Evolutionary conservation across 2,797 vertebrate species (phyloP).

Genomic region (Liparis tanakae): DNA sequence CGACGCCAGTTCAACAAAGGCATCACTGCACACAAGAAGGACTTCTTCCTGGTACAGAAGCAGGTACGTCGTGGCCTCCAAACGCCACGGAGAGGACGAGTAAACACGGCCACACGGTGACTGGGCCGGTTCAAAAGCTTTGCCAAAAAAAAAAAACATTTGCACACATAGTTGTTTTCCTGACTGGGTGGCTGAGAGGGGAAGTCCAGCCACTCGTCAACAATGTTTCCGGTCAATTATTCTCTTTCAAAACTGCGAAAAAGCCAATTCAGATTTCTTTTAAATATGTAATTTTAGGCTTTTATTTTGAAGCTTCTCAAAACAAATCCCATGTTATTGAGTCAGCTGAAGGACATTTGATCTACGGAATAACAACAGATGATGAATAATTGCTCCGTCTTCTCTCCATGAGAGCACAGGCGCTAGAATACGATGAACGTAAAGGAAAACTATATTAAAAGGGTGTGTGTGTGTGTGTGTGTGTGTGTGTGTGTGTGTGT

Average conservation of each 20-base stretch:
- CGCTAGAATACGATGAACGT: neutral
- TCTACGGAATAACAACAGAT: neutral
- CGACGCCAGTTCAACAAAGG: slow-evolving; percentile 96
- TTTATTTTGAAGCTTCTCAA: neutral
- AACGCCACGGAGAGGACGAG: neutral
- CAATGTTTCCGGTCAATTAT: slow-evolving; percentile 34
- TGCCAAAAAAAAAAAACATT: neutral
- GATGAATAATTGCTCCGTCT: neutral
- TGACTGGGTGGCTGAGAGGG: slow-evolving; percentile 18
- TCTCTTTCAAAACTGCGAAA: slow-evolving; percentile 24
- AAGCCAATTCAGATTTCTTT: no score
- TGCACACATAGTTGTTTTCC: slow-evolving; percentile 2
- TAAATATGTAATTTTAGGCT: no score
- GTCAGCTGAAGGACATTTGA: neutral
- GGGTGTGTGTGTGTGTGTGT: neutral
- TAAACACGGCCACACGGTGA: neutral
- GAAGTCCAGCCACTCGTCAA: slow-evolving; percentile 32
- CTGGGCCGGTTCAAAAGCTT: neutral
- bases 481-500: neutral
- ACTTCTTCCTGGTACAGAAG: slow-evolving; percentile 98
- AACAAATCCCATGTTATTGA: neutral
- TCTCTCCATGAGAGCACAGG: no score
- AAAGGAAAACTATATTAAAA: slow-evolving; percentile 1
- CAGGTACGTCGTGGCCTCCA: slow-evolving; percentile 78
- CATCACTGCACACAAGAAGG: slow-evolving; percentile 94